Evolutionary conservation across 2,888 invertebrate species (phyloP).

Genomic region (Keiferia lycopersicella): DNA sequence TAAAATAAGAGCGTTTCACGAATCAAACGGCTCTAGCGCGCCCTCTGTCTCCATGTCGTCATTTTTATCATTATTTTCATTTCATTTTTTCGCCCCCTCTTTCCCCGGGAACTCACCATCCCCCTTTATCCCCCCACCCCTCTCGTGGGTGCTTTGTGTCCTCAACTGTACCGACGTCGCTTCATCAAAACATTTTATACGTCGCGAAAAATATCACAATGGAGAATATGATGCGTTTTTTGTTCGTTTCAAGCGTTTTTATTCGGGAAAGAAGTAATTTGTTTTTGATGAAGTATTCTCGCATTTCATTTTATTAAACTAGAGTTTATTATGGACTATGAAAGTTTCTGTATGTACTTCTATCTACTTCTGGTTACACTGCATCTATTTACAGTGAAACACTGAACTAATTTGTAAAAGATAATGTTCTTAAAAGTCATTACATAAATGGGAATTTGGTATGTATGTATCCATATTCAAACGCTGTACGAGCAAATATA

Average conservation of each 20-base stretch:
- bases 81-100: conserved; percentile 49
- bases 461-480: neutral
- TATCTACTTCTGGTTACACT: neutral
- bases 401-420: neutral
- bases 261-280: conserved; percentile 29
- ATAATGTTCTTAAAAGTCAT: neutral
- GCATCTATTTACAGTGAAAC: neutral
- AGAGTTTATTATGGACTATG: conserved; percentile 4
- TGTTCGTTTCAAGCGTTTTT: conserved; percentile 33
- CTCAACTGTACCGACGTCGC: conserved; percentile 46
- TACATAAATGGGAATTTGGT: no score
- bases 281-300: conserved; percentile 28
- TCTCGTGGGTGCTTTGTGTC: conserved; percentile 39
- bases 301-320: conserved; percentile 4
- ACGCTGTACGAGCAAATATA: no score
- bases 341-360: neutral
- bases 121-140: conserved; percentile 16
- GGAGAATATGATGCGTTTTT: conserved; percentile 32
- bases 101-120: conserved; percentile 26
- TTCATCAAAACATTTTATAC: conserved; percentile 62
- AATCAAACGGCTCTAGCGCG: conserved; percentile 40
- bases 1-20: conserved; percentile 26
- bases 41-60: conserved; percentile 48
- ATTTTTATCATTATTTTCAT: conserved; percentile 66
- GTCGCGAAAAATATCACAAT: conserved; percentile 50